Conservation (phyloP, 2,888 invertebrate species). For the Cantharis flavilabris region DNA sequence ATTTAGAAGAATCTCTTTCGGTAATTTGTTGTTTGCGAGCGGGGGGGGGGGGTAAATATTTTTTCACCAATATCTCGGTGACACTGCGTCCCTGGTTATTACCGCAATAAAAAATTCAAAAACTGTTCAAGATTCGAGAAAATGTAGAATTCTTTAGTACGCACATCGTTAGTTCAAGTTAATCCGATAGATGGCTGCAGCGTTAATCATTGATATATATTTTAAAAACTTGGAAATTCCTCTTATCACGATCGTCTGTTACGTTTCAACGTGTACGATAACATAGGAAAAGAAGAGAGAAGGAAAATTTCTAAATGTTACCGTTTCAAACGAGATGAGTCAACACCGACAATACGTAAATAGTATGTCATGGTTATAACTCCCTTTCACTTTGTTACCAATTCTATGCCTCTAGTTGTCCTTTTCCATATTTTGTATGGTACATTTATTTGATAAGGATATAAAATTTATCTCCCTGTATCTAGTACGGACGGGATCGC, state of each 20-base stretch:
- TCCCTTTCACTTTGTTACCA: conserved; percentile 10
- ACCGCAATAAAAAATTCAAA: too few relatives aligned
- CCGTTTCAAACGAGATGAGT: not conserved
- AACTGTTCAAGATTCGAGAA: not conserved
- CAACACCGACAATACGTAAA: conserved; percentile 15
- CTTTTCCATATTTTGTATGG: conserved; percentile 10
- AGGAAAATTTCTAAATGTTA: not conserved
- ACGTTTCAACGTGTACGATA: not conserved
- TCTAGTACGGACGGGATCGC: conserved; percentile 46
- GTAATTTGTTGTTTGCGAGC: too few relatives aligned
- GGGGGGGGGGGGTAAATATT: too few relatives aligned
- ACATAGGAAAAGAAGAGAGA: not conserved
- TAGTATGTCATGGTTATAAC: conserved; percentile 12
- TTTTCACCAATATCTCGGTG: too few relatives aligned
- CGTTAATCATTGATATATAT: conserved; percentile 6
- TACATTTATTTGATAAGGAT: conserved; percentile 20
- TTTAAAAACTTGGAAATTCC: not conserved
- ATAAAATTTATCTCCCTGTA: conserved; percentile 40
- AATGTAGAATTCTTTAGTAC: not conserved
- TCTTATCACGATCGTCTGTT: not conserved
- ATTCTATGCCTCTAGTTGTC: conserved; percentile 1
- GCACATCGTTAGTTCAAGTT: not conserved
- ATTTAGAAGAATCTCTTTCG: too few relatives aligned
- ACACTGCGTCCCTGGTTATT: too few relatives aligned
- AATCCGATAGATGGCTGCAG: not conserved